These are phyloP conservation scores for Myiopsitta monachus DNA, from an alignment of 2,113 vertebrate species.

Conservation along the genomic window DNA sequence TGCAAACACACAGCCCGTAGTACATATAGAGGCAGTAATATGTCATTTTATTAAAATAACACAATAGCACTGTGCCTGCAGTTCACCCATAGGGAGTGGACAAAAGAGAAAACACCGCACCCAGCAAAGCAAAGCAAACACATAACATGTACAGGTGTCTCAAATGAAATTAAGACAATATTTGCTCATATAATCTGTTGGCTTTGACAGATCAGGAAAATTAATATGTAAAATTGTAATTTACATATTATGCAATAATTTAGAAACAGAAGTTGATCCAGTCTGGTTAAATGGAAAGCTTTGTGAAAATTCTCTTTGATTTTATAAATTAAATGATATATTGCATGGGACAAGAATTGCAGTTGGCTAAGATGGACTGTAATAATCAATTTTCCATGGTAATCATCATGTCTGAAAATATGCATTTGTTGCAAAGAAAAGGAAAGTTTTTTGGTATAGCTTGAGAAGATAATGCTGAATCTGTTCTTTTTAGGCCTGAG, in stretches of 20 bases:
- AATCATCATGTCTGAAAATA: background rate
- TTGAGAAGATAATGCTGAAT: background rate
- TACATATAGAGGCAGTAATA: background rate
- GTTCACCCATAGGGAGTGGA: background rate
- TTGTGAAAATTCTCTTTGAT: background rate
- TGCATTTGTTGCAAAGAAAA: background rate
- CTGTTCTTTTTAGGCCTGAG: background rate
- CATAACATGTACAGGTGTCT: background rate
- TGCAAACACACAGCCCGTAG: background rate
- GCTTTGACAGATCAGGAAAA: constrained; percentile 31
- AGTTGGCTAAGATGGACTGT: background rate
- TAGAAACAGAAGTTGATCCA: background rate
- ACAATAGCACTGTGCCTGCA: background rate
- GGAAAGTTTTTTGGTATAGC: background rate
- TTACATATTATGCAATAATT: constrained; percentile 19
- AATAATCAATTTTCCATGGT: background rate
- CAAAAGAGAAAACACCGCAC: background rate
- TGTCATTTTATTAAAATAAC: constrained; percentile 37
- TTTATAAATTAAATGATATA: background rate
- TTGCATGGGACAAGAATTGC: background rate
- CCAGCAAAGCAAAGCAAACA: constrained; percentile 17
- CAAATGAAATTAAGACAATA: constrained; percentile 38
- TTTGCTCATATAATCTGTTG: constrained; percentile 37
- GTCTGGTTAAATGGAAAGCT: background rate
- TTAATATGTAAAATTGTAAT: constrained; percentile 14